Conservation (phyloP, 2,113 vertebrate species). For the Pseudorectes ferrugineus region DNA sequence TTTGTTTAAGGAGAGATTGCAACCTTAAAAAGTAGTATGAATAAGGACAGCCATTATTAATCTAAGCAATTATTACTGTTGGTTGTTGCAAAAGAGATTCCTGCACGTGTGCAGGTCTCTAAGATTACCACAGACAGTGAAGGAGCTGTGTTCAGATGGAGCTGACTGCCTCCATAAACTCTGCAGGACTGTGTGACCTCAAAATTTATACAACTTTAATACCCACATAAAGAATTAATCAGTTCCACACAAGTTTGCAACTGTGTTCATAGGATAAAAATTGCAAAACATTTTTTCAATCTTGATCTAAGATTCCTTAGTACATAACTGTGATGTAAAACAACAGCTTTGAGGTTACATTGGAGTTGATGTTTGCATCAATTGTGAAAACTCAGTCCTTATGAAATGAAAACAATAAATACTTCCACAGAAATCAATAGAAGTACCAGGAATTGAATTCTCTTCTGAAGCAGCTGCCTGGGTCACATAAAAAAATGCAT, state of each 20-base stretch:
- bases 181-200: neutral
- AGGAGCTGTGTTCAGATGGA: neutral
- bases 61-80: neutral
- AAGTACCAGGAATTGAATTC: neutral
- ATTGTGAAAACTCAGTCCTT: neutral
- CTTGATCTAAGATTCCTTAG: neutral
- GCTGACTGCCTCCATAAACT: neutral
- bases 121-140: neutral
- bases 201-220: neutral
- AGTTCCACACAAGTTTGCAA: neutral
- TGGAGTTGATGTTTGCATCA: neutral
- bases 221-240: neutral
- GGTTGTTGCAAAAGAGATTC: neutral
- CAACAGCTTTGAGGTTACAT: neutral
- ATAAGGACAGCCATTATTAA: neutral
- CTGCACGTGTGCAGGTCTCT: accelerated
- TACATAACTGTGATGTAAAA: neutral
- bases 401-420: neutral
- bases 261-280: neutral
- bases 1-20: neutral
- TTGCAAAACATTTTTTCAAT: neutral
- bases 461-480: neutral
- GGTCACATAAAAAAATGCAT: accelerated
- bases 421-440: neutral
- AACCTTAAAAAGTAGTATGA: neutral